These are phyloP conservation scores for Xenopus tropicalis DNA, from an alignment of 2,113 vertebrate species.

Conservation along the genomic window UCB_Xtro_10.0 CM004450.2:143182001-143182500, in stretches of 20 bases:
- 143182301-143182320: conserved; percentile 54
- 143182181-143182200: conserved; percentile 65
- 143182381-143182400: conserved; percentile 39
- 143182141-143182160: conserved; percentile 70
- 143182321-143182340: conserved; percentile 62
- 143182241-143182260: conserved; percentile 67
- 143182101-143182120: conserved; percentile 66
- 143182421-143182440: conserved; percentile 13
- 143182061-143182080: background rate
- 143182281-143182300: conserved; percentile 72
- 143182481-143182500: conserved; percentile 32
- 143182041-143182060: too few relatives aligned
- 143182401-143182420: conserved; percentile 18
- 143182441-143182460: conserved; percentile 36
- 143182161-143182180: conserved; percentile 73
- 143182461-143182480: background rate
- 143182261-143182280: conserved; percentile 71
- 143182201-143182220: conserved; percentile 63
- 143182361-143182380: conserved; percentile 12
- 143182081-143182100: conserved; percentile 55
- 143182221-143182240: conserved; percentile 66
- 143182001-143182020: too few relatives aligned
- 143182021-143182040: too few relatives aligned
- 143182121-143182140: conserved; percentile 66
- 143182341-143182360: background rate